phyloP scores from a whole-genome alignment of 2,797 vertebrate genomes.

The Podargus strigoides region DNA sequence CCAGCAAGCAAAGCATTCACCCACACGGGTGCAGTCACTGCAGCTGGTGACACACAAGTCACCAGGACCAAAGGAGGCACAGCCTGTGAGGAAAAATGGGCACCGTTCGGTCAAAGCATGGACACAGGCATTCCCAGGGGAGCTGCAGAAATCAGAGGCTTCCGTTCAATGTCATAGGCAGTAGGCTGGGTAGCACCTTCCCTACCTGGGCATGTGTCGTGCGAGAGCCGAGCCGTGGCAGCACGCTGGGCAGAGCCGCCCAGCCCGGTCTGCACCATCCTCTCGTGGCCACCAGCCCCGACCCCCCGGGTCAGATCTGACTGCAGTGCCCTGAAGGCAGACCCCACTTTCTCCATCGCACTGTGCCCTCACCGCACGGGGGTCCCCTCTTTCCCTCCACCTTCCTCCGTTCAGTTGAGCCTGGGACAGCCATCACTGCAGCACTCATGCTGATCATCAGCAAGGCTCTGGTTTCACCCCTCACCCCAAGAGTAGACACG shows the following conservation, averaged over 20 bases:
- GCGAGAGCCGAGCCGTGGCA: neutral
- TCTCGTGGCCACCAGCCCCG: slow-evolving; percentile 23
- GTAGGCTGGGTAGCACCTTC: fast-evolving
- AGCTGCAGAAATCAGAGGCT: neutral
- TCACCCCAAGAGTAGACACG: fast-evolving
- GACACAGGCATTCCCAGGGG: fast-evolving
- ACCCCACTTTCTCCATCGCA: fast-evolving
- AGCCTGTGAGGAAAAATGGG: neutral
- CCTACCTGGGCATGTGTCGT: neutral
- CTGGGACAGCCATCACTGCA: fast-evolving
- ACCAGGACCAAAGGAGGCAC: neutral
- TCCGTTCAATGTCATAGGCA: fast-evolving
- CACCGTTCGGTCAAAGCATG: fast-evolving
- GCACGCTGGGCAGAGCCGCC: neutral
- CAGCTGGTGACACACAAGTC: neutral
- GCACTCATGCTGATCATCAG: fast-evolving
- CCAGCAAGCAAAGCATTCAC: fast-evolving
- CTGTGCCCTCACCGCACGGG: fast-evolving
- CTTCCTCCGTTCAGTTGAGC: fast-evolving
- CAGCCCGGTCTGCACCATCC: slow-evolving; percentile 32
- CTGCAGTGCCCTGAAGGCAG: neutral
- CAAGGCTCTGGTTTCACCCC: neutral
- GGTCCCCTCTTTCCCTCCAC: too few relatives aligned
- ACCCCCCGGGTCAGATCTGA: neutral
- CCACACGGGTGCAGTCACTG: fast-evolving